These are phyloP conservation scores for Antitype chi DNA, from an alignment of 2,888 invertebrate species.

Conservation along the genomic window DNA sequence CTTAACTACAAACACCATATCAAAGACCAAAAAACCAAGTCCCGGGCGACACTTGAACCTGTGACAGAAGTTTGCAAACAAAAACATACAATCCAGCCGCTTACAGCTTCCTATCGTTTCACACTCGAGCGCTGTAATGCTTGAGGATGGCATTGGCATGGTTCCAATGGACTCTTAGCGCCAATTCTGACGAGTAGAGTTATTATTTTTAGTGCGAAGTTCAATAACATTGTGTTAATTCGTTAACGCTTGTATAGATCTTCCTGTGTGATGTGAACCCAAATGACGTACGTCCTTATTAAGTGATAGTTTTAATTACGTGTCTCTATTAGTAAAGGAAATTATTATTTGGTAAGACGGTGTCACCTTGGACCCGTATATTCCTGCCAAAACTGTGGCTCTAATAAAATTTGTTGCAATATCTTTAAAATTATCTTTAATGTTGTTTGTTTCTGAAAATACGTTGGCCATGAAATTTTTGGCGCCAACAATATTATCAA, in stretches of 20 bases:
- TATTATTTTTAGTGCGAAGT: constrained; percentile 74
- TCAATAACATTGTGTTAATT: constrained; percentile 71
- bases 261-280: constrained; percentile 34
- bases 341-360: not conserved
- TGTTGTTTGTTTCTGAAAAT: constrained; percentile 19
- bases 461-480: constrained; percentile 12
- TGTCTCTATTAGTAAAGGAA: not conserved
- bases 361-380: not conserved
- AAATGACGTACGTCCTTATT: constrained; percentile 39
- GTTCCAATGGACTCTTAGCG: constrained; percentile 69
- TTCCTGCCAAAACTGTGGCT: not conserved
- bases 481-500: constrained; percentile 19
- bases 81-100: constrained; percentile 66
- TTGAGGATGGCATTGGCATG: constrained; percentile 68
- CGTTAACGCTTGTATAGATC: constrained; percentile 39
- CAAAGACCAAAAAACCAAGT: constrained; percentile 47
- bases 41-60: constrained; percentile 46
- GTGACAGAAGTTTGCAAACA: constrained; percentile 63
- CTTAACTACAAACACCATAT: constrained; percentile 9
- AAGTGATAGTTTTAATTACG: constrained; percentile 27
- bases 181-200: constrained; percentile 74
- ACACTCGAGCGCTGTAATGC: constrained; percentile 69
- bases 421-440: not conserved
- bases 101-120: constrained; percentile 69
- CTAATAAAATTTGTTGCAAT: not conserved